Percentiles rank a stretch among this genome's conserved stretches.
Conservation (phyloP, 2,113 vertebrate genomes). For the Stigmatopora argus region DNA sequence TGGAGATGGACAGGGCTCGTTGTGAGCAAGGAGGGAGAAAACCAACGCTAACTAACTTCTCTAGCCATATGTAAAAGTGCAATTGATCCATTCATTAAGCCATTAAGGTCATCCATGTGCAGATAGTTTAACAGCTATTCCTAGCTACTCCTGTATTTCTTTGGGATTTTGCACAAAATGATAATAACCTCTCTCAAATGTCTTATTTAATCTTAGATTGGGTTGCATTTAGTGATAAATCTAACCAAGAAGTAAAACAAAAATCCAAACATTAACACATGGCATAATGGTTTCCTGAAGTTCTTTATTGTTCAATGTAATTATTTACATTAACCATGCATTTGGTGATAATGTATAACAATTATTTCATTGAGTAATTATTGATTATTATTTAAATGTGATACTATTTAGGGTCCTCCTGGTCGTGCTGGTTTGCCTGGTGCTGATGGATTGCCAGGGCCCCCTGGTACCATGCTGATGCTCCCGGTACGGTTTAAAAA, state of each 20-base stretch:
- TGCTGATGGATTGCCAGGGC: conserved; percentile 90
- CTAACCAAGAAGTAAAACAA: neutral
- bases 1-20: conserved; percentile 23
- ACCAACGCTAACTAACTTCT: conserved; percentile 19
- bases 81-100: neutral
- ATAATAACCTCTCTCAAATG: too few relatives aligned
- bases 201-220: neutral
- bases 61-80: neutral
- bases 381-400: conserved; percentile 2
- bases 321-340: neutral
- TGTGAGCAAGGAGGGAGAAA: conserved; percentile 24
- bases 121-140: neutral
- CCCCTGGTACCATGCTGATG: conserved; percentile 96
- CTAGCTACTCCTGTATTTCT: neutral
- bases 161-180: neutral
- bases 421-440: conserved; percentile 90
- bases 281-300: neutral
- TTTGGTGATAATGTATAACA: neutral
- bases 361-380: neutral
- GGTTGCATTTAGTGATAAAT: neutral
- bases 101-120: neutral
- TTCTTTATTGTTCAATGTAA: neutral
- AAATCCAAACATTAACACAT: too few relatives aligned
- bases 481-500: conserved; percentile 78
- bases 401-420: conserved; percentile 77